phyloP scores from a whole-genome alignment of 2,888 invertebrate genomes.

The Acleris emargana region DNA sequence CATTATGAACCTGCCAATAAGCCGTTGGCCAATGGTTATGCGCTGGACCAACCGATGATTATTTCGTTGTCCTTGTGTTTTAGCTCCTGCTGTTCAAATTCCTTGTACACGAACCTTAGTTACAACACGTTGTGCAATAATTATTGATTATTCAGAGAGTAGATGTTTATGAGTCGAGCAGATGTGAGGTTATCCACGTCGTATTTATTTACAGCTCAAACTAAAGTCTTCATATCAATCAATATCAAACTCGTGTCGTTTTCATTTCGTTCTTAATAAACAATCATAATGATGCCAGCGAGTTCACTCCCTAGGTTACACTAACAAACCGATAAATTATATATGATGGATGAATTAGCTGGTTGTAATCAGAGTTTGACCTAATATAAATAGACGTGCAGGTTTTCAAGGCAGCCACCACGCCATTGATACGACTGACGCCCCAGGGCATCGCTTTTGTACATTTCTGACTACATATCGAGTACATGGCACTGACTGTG shows the following conservation, averaged over 20 bases:
- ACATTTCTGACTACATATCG: too few relatives aligned
- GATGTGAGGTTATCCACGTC: not conserved
- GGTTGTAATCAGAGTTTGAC: not conserved
- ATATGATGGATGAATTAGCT: too few relatives aligned
- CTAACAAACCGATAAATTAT: too few relatives aligned
- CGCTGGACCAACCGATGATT: constrained; percentile 8
- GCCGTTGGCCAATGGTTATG: constrained; percentile 20
- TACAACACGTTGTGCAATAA: constrained; percentile 18
- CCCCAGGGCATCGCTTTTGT: too few relatives aligned
- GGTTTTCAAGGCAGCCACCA: constrained; percentile 14
- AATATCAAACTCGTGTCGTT: too few relatives aligned
- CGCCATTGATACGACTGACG: not conserved
- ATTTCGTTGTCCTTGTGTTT: constrained; percentile 18
- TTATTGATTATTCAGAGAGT: constrained; percentile 22
- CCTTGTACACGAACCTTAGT: constrained; percentile 12
- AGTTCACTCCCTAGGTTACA: too few relatives aligned
- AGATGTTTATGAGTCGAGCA: constrained; percentile 17
- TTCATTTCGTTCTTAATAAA: too few relatives aligned
- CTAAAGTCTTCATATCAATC: too few relatives aligned
- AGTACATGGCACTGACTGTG: not conserved
- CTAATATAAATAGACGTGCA: not conserved
- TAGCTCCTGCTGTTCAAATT: constrained; percentile 16
- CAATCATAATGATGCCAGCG: too few relatives aligned
- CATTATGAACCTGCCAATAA: constrained; percentile 25
- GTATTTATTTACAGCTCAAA: too few relatives aligned